These are phyloP conservation scores for Anadara kagoshimensis DNA, from an alignment of 1,140 invertebrate genomes.

Conservation along the genomic window DNA sequence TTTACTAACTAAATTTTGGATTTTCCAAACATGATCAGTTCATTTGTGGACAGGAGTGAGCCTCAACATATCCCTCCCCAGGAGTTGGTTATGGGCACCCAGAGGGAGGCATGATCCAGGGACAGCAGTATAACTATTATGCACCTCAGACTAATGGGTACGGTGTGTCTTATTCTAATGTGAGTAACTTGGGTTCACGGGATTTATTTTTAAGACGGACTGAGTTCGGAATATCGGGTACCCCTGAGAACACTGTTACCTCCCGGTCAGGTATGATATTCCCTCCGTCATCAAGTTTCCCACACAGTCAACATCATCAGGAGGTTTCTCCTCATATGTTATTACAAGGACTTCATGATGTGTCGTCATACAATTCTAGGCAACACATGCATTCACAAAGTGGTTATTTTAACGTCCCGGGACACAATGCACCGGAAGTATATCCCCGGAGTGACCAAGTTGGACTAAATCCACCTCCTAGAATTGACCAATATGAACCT, in stretches of 20 bases:
- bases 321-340: slow-evolving; percentile 70
- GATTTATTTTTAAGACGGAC: slow-evolving; percentile 84
- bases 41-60: slow-evolving; percentile 38
- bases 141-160: slow-evolving; percentile 75
- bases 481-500: slow-evolving; percentile 56
- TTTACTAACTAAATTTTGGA: no score
- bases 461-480: slow-evolving; percentile 70
- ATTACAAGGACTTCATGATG: slow-evolving; percentile 75
- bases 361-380: slow-evolving; percentile 50
- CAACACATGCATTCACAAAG: slow-evolving; percentile 65
- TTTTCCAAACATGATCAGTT: slow-evolving; percentile 26
- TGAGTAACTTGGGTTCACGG: slow-evolving; percentile 81
- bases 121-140: slow-evolving; percentile 70
- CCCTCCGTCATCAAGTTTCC: slow-evolving; percentile 61
- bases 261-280: slow-evolving; percentile 67
- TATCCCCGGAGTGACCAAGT: slow-evolving; percentile 71
- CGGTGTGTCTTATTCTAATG: slow-evolving; percentile 77
- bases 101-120: slow-evolving; percentile 50
- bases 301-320: slow-evolving; percentile 76
- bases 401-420: slow-evolving; percentile 38
- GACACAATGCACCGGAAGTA: slow-evolving; percentile 61
- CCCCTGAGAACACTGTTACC: slow-evolving; percentile 55
- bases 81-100: slow-evolving; percentile 38
- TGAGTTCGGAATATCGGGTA: slow-evolving; percentile 64
- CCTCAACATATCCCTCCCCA: slow-evolving; percentile 39